phyloP scores from a whole-genome alignment of 2,113 vertebrate species.

The Vulpes vulpes region DNA sequence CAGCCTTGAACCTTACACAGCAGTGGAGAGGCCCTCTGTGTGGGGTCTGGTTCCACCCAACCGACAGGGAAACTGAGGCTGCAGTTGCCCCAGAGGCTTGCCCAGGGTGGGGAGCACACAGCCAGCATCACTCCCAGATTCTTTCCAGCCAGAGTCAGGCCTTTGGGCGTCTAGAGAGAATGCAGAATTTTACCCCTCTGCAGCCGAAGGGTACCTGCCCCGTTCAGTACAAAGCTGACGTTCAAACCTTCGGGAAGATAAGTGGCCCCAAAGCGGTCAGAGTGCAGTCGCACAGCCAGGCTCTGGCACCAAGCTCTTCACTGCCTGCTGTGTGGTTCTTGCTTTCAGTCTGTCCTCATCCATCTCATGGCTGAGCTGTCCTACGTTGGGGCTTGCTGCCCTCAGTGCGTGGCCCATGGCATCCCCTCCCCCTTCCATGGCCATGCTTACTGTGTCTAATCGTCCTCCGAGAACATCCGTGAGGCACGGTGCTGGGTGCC shows the following conservation, averaged over 20 bases:
- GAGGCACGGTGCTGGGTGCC: background rate
- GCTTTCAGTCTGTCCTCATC: fast-evolving
- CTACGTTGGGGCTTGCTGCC: fast-evolving
- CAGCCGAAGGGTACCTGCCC: background rate
- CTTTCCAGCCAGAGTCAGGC: background rate
- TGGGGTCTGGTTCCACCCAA: background rate
- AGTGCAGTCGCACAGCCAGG: background rate
- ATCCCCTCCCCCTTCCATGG: background rate
- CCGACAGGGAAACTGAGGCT: background rate
- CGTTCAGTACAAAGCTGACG: background rate
- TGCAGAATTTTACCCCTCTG: background rate
- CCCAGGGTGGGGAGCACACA: background rate
- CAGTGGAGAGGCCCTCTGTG: fast-evolving
- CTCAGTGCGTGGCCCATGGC: fast-evolving
- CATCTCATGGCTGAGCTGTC: fast-evolving
- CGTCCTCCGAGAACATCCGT: fast-evolving
- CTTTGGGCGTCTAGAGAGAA: background rate
- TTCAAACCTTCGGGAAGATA: background rate
- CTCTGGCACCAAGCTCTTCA: fast-evolving
- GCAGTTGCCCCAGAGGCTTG: background rate
- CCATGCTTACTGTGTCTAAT: background rate
- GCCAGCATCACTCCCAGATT: background rate
- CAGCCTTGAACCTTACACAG: background rate
- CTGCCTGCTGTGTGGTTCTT: fast-evolving
- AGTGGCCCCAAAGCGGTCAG: background rate